Percentiles rank a stretch among this genome's conserved stretches.
Evolutionary conservation across 2,113 vertebrate species (phyloP).

Genomic region (Neodon shergylaensis): DNA sequence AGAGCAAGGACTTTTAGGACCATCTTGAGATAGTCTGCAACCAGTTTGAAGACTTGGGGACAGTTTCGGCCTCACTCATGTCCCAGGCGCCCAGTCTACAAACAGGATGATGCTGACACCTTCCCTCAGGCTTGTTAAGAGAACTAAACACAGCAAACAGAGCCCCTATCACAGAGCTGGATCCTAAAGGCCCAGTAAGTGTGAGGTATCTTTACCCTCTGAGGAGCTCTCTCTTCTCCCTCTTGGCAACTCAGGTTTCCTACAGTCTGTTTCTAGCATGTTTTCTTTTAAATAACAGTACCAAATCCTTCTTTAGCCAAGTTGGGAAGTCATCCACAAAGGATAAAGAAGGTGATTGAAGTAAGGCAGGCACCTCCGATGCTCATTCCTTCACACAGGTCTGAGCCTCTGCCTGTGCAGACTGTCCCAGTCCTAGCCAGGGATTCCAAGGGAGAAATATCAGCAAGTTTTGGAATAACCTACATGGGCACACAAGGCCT

Average conservation of each 20-base stretch:
- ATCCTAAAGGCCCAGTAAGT: neutral
- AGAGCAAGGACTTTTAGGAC: neutral
- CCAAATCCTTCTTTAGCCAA: constrained; percentile 14
- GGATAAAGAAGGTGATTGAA: neutral
- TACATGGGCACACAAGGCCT: neutral
- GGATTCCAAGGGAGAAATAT: neutral
- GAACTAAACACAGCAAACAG: neutral
- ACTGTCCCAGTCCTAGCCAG: neutral
- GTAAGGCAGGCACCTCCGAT: neutral
- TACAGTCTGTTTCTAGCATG: neutral
- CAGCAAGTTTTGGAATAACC: constrained; percentile 17
- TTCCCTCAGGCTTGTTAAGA: neutral
- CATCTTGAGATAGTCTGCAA: neutral
- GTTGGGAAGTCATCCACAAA: neutral
- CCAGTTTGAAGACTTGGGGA: neutral
- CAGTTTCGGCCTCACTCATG: neutral
- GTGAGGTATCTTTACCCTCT: neutral
- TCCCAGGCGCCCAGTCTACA: neutral
- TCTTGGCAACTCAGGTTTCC: neutral
- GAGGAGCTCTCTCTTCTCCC: neutral
- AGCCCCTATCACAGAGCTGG: neutral
- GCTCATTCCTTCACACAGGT: neutral
- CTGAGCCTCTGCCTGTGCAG: neutral
- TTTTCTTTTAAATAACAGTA: constrained; percentile 37
- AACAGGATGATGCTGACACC: neutral